Evolutionary conservation across 2,113 vertebrate species (phyloP).

Genomic region (Daphoenositta chrysoptera): DNA sequence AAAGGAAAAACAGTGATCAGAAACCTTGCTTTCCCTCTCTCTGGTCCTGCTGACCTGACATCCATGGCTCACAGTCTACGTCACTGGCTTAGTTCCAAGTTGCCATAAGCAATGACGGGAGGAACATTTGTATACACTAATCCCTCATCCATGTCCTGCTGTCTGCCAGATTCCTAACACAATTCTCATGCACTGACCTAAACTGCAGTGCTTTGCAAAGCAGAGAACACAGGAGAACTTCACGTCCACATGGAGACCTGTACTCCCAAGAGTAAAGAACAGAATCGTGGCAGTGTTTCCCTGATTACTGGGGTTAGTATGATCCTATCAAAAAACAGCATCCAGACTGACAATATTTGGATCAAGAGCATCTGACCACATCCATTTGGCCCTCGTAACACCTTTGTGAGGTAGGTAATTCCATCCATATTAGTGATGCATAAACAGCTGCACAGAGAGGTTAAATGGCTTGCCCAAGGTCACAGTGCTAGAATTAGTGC

Average conservation of each 20-base stretch:
- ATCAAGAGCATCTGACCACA: neutral
- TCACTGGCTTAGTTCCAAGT: neutral
- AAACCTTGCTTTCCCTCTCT: neutral
- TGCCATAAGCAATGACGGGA: neutral
- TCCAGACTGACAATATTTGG: neutral
- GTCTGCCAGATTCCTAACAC: neutral
- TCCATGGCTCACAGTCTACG: neutral
- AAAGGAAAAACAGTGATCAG: neutral
- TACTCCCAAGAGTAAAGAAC: neutral
- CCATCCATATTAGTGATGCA: neutral
- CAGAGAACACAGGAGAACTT: neutral
- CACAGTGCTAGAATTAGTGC: conserved; percentile 2
- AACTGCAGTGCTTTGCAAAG: neutral
- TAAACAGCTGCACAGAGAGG: conserved; percentile 32
- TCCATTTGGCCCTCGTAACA: neutral
- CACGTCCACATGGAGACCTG: neutral
- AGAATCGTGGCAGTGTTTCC: neutral
- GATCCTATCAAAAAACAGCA: neutral
- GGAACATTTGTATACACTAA: neutral
- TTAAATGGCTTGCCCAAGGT: conserved; percentile 61
- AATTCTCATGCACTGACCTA: neutral
- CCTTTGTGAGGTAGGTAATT: conserved; percentile 47
- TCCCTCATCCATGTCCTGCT: neutral
- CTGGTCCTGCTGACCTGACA: neutral
- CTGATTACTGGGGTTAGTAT: neutral